Evolutionary conservation across 2,113 vertebrate genomes (phyloP).

Genomic region (Chaetodon trifascialis): DNA sequence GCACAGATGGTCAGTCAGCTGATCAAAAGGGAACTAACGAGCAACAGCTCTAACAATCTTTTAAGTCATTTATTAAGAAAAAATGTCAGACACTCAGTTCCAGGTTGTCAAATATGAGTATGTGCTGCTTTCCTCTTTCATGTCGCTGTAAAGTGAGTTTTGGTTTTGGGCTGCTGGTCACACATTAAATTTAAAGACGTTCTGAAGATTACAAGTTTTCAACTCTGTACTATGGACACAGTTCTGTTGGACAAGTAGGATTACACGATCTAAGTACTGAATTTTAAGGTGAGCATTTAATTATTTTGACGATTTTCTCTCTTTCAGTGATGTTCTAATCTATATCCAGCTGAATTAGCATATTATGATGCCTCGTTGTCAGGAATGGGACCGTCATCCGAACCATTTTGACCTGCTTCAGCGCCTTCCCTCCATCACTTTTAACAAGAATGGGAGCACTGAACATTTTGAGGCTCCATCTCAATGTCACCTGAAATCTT

Average conservation of each 20-base stretch:
- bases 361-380: background rate
- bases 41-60: background rate
- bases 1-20: background rate
- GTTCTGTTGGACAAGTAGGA: too few species aligned
- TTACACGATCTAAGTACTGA: background rate
- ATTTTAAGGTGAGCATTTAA: background rate
- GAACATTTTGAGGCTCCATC: background rate
- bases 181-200: background rate
- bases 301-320: background rate
- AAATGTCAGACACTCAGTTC: background rate
- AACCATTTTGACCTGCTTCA: background rate
- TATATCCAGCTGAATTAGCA: background rate
- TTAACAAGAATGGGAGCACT: background rate
- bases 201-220: too few species aligned
- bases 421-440: background rate
- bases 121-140: background rate
- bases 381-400: background rate
- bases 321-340: background rate
- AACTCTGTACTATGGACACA: too few species aligned
- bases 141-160: background rate
- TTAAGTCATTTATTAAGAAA: background rate
- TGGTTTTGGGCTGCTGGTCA: background rate
- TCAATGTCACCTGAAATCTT: constrained; percentile 8
- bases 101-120: background rate
- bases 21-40: background rate